Evolutionary conservation across 2,113 vertebrate genomes (phyloP).

Genomic region (Cheilinus undulatus): DNA sequence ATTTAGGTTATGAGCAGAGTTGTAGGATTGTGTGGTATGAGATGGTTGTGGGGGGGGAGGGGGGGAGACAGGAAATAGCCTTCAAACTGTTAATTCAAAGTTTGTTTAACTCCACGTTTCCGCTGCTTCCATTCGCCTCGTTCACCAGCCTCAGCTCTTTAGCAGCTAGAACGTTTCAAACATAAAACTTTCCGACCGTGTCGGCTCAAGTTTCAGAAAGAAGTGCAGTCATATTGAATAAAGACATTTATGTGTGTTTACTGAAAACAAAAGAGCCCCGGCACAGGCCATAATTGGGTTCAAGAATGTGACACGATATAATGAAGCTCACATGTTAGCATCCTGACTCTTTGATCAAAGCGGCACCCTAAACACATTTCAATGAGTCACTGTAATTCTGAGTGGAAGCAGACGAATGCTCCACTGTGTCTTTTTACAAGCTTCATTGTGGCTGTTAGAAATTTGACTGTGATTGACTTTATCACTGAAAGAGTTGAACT

Average conservation of each 20-base stretch:
- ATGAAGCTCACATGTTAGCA: background rate
- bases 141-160: constrained; percentile 19
- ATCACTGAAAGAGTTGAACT: background rate
- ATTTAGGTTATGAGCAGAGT: background rate
- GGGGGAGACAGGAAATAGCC: constrained; percentile 31
- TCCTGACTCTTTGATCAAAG: constrained; percentile 9
- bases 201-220: constrained; percentile 20
- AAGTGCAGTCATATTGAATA: constrained; percentile 14
- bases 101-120: constrained; percentile 60
- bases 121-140: constrained; percentile 12
- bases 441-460: constrained; percentile 1
- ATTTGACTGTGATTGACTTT: background rate
- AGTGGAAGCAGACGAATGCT: constrained; percentile 1
- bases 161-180: background rate
- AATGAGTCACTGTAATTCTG: background rate
- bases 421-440: background rate
- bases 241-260: constrained; percentile 49
- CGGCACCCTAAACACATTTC: background rate
- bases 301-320: constrained; percentile 30
- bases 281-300: constrained; percentile 1
- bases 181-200: background rate
- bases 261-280: constrained; percentile 30
- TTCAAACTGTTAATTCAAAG: constrained; percentile 55
- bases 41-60: constrained; percentile 1
- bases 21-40: background rate